Conservation (phyloP, 1,140 invertebrate genomes). For the Drosophila novamexicana region DNA sequence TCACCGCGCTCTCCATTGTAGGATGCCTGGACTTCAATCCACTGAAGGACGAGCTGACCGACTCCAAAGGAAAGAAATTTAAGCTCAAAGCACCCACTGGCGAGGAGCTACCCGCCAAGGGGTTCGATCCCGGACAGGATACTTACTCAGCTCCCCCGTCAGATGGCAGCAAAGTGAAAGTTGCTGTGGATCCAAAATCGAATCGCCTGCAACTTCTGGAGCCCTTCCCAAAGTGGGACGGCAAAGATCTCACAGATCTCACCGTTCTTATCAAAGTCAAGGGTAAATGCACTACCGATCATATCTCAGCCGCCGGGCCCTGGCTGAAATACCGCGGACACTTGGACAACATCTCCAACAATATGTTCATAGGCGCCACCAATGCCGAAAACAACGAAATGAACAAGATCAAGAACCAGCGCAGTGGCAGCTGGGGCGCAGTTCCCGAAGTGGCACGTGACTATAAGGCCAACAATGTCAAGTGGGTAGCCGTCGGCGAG, state of each 20-base stretch:
- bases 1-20: slow-evolving; percentile 96
- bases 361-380: slow-evolving; percentile 98
- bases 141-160: slow-evolving; percentile 96
- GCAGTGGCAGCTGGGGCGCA: slow-evolving; percentile 92
- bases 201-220: slow-evolving; percentile 96
- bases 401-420: slow-evolving; percentile 97
- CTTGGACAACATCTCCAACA: slow-evolving; percentile 99
- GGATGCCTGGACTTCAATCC: slow-evolving; percentile 98
- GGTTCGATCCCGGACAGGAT: slow-evolving; percentile 98
- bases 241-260: slow-evolving; percentile 96
- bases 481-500: slow-evolving; percentile 98
- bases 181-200: slow-evolving; percentile 95
- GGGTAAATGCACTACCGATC: slow-evolving; percentile 99
- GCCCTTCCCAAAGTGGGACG: slow-evolving; percentile 98
- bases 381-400: slow-evolving; percentile 98
- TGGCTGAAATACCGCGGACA: slow-evolving; percentile 99
- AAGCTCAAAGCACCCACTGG: slow-evolving; percentile 94
- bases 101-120: slow-evolving; percentile 95
- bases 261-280: slow-evolving; percentile 98
- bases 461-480: slow-evolving; percentile 96
- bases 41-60: slow-evolving; percentile 91
- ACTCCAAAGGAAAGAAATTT: slow-evolving; percentile 94
- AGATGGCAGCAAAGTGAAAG: slow-evolving; percentile 85
- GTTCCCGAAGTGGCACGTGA: slow-evolving; percentile 97
- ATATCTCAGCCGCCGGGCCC: slow-evolving; percentile 99